Percentiles rank a stretch among this genome's conserved stretches.
phyloP scores from a whole-genome alignment of 1,140 invertebrate species.

The Halictus rubicundus region DNA sequence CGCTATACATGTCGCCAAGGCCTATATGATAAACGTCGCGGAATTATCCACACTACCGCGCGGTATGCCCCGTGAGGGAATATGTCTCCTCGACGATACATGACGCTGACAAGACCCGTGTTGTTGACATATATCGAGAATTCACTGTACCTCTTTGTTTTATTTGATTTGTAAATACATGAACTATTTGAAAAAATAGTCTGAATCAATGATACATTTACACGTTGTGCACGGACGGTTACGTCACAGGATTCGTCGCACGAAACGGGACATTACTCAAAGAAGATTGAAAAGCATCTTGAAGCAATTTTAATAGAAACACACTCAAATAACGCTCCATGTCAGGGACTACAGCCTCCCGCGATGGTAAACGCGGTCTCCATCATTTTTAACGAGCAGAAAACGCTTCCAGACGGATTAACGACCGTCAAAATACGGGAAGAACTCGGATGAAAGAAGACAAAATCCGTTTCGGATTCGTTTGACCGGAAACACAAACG shows the following conservation, averaged over 20 bases:
- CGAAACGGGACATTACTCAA: background rate
- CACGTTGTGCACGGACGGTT: too few species aligned
- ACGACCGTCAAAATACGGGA: background rate
- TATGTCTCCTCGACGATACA: too few species aligned
- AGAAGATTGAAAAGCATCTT: background rate
- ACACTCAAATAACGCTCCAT: background rate
- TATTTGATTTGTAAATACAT: too few species aligned
- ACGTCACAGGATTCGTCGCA: background rate
- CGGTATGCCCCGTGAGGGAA: too few species aligned
- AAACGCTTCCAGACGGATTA: background rate
- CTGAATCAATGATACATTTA: too few species aligned
- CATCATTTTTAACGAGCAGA: conserved; percentile 21
- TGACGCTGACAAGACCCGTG: too few species aligned
- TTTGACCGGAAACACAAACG: conserved; percentile 35
- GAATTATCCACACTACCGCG: too few species aligned
- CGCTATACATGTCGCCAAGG: too few species aligned
- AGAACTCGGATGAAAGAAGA: background rate
- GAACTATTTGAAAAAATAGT: too few species aligned
- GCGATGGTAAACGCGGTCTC: background rate
- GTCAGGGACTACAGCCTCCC: background rate
- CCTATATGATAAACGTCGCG: too few species aligned
- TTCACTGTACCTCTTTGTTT: too few species aligned
- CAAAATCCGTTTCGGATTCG: conserved; percentile 23
- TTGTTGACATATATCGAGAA: too few species aligned
- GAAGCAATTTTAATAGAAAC: background rate